These are phyloP conservation scores for Corvus hawaiiensis DNA, from an alignment of 2,113 vertebrate species.

Conservation along the genomic window DNA sequence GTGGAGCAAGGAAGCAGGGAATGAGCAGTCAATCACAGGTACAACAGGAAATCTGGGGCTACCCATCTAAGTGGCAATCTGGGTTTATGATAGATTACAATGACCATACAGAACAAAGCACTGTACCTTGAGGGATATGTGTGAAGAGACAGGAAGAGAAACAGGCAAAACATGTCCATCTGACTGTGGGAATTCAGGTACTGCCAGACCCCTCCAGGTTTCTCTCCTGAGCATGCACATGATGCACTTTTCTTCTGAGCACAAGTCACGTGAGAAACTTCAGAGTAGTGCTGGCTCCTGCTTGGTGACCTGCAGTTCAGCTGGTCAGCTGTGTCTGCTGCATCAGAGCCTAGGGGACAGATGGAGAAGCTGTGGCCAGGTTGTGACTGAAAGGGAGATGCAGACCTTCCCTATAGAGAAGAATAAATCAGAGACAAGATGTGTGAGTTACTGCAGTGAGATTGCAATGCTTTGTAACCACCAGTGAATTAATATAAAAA, in stretches of 20 bases:
- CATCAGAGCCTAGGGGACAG: rapidly evolving
- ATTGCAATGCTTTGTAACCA: background rate
- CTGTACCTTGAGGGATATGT: background rate
- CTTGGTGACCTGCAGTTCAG: background rate
- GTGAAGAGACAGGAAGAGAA: background rate
- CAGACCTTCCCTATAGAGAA: background rate
- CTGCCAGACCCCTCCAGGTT: background rate
- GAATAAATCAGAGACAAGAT: background rate
- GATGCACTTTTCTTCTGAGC: background rate
- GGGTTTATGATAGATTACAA: background rate
- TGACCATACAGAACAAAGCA: background rate
- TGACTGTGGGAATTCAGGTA: background rate
- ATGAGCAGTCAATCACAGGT: background rate
- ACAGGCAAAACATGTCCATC: background rate
- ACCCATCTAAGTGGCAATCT: background rate
- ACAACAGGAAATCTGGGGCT: background rate
- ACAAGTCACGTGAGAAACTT: background rate
- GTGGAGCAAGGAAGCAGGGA: background rate
- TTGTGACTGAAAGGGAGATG: background rate
- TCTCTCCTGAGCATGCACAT: background rate
- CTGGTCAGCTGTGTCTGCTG: background rate
- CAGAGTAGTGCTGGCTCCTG: background rate
- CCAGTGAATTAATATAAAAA: background rate
- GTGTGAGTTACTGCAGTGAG: background rate
- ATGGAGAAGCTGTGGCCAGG: background rate